phyloP scores from a whole-genome alignment of 2,888 invertebrate species.

The Pomacea canaliculata region DNA sequence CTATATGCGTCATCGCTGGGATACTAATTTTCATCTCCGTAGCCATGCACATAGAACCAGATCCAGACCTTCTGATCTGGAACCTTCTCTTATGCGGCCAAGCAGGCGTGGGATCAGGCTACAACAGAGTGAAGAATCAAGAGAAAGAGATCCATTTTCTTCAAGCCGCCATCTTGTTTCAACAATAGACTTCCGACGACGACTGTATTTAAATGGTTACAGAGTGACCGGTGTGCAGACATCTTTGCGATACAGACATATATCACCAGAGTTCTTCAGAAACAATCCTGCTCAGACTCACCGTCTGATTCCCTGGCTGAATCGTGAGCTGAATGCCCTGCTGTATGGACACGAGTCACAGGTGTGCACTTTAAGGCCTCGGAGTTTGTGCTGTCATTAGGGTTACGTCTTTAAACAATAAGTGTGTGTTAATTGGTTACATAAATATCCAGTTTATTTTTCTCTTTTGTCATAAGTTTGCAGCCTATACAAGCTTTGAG shows the following conservation, averaged over 20 bases:
- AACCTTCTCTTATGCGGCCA: not conserved
- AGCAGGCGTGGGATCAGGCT: constrained; percentile 10
- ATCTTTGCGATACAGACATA: constrained; percentile 44
- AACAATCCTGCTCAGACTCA: constrained; percentile 83
- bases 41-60: not conserved
- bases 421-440: no score
- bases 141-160: not conserved
- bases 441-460: no score
- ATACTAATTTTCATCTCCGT: not conserved
- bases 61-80: constrained; percentile 6
- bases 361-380: not conserved
- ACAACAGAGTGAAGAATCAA: not conserved
- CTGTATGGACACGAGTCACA: constrained; percentile 68
- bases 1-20: constrained; percentile 18
- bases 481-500: no score
- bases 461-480: no score
- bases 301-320: constrained; percentile 88
- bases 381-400: no score
- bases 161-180: constrained; percentile 19
- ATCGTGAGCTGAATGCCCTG: constrained; percentile 85
- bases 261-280: constrained; percentile 63
- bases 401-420: no score
- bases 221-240: constrained; percentile 79
- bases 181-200: constrained; percentile 73
- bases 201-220: constrained; percentile 82